Conservation (phyloP, 2,888 invertebrate species). For the Beris morrisii region DNA sequence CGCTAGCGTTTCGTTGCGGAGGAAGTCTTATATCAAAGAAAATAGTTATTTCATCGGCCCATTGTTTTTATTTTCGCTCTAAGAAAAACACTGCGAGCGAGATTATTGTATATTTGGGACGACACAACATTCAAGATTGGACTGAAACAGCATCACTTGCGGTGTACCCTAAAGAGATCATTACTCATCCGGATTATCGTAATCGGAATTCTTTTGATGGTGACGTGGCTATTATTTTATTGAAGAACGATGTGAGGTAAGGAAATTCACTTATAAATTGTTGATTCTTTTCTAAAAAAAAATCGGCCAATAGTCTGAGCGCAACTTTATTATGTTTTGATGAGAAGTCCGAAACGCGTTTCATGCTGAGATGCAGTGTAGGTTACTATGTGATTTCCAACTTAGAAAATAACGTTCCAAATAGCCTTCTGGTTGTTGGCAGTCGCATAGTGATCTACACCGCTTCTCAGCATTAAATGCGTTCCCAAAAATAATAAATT, state of each 20-base stretch:
- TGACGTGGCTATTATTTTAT: constrained; percentile 59
- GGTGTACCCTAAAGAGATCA: constrained; percentile 53
- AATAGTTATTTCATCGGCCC: constrained; percentile 55
- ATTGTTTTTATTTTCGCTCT: constrained; percentile 51
- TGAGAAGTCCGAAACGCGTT: too few relatives aligned
- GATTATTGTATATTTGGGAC: constrained; percentile 56
- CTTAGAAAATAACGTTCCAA: too few relatives aligned
- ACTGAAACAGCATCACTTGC: constrained; percentile 54
- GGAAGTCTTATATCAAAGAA: constrained; percentile 51
- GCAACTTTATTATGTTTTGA: too few relatives aligned
- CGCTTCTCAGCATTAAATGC: too few relatives aligned
- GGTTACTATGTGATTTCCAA: too few relatives aligned
- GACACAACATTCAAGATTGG: constrained; percentile 57
- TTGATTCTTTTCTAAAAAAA: too few relatives aligned
- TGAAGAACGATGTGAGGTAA: constrained; percentile 54
- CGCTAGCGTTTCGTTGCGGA: constrained; percentile 50
- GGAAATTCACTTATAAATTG: neutral
- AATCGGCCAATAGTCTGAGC: too few relatives aligned
- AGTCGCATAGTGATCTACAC: too few relatives aligned
- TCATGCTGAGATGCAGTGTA: too few relatives aligned
- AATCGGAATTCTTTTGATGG: constrained; percentile 54
- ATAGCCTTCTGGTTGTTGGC: too few relatives aligned
- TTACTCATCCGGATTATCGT: constrained; percentile 58
- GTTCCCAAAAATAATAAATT: too few relatives aligned
- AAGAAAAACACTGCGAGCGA: constrained; percentile 49